Base-by-base conservation (phyloP, 2,888 invertebrate genomes). In the Drosophila tanythrix region DNA sequence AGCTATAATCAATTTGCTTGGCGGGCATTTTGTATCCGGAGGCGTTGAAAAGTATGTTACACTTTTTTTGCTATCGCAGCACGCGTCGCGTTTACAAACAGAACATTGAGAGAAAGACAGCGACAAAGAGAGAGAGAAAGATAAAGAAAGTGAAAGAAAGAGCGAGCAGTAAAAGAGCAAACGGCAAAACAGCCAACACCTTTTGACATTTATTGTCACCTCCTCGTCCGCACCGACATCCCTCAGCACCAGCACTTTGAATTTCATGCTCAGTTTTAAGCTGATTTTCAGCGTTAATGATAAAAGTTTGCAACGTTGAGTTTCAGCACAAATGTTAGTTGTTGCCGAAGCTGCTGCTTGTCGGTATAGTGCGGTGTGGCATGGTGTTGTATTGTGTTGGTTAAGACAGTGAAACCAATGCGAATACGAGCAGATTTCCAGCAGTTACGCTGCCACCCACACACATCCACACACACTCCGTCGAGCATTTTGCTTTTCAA, bases 221-320 rank as follows among this genome's bases (percentile, higher is more conserved):
- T 62, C 69, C 69, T 60, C 61, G 51, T 72, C 69, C 57, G 69
- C 62, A 59, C 50, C 27, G 1, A 21, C 13, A 11, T 11, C 38
- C 40, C 35, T 27, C 36, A n/a, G 1, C 46, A 2, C 50, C 55
- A 2, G 46, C 50, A 38, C 27, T 38, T 27, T 56, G 53, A 61
- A 79, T 70, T 70, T 65, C 76, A 68, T 75, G 76, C 67, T 56
- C 74, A 51, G 70, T 73, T 76, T 88, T 76, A 79, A 88, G 87
- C 89, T 83, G 89, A 86, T 83, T 88, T 77, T 66, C 77, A 76
- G 75, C 85, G 75, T 81, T 85, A 85, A 83, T 83, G 83, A 85
- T 85, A 85, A 80, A 83, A 83, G 86, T 88, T 77, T 66, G 15
- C 74, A 74, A 72, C 85, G 74, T 79, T 85, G 80, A 83, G 86